phyloP scores from a whole-genome alignment of 1,140 invertebrate species.

The Triops cancriformis region DNA sequence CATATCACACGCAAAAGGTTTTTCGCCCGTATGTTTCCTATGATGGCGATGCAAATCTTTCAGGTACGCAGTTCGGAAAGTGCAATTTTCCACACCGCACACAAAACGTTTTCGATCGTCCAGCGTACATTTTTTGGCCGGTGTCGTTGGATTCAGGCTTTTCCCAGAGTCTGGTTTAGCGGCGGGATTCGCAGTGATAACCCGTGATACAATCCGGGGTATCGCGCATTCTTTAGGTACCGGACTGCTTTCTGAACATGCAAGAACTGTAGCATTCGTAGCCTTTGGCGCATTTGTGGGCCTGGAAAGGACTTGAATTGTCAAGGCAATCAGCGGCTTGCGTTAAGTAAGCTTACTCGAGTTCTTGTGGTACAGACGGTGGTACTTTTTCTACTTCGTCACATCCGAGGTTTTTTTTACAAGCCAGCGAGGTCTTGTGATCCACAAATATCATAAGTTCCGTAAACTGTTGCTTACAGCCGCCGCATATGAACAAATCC shows the following conservation, averaged over 20 bases:
- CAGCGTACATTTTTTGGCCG: constrained; percentile 6
- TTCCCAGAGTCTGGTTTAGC: neutral
- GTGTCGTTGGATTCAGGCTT: neutral
- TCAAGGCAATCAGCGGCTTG: too few relatives aligned
- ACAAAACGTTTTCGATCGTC: neutral
- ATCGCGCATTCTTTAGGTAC: neutral
- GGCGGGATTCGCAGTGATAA: neutral
- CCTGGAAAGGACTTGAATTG: too few relatives aligned
- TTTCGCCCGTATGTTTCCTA: constrained; percentile 37
- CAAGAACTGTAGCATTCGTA: too few relatives aligned
- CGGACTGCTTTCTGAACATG: too few relatives aligned
- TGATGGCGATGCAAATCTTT: constrained; percentile 38
- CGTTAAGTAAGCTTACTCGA: too few relatives aligned
- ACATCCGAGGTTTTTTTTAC: neutral
- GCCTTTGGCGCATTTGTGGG: too few relatives aligned
- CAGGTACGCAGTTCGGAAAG: constrained; percentile 34
- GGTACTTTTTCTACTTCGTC: neutral
- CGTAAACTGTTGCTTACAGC: constrained; percentile 35
- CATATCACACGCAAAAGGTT: constrained; percentile 31
- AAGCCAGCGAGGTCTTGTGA: constrained; percentile 33
- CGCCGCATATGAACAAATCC: constrained; percentile 39
- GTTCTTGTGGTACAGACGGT: too few relatives aligned
- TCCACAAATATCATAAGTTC: constrained; percentile 36
- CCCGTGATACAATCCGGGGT: neutral
- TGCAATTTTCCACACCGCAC: constrained; percentile 34